These are phyloP conservation scores for Thamnaconus septentrionalis DNA, from an alignment of 2,113 vertebrate species.

Conservation along the genomic window DNA sequence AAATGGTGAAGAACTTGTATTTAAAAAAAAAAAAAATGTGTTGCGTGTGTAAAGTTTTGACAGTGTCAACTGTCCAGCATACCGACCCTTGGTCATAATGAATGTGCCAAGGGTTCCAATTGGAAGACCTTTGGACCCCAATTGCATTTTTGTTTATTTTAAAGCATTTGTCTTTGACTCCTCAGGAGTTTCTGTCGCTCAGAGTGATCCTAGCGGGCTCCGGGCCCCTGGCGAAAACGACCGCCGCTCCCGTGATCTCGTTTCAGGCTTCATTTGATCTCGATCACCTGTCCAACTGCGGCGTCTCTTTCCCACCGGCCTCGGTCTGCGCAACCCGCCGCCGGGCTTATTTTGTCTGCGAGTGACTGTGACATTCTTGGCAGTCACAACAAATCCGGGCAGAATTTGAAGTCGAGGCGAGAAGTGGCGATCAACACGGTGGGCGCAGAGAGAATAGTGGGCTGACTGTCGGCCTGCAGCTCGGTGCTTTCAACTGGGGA, in stretches of 20 bases:
- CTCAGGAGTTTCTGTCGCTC: no score
- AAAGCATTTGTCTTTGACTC: no score
- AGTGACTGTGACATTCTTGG: constrained; percentile 50
- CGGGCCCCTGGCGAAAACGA: constrained; percentile 8
- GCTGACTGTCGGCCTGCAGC: not conserved
- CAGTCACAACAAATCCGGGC: constrained; percentile 36
- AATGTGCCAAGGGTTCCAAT: no score
- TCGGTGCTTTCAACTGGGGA: not conserved
- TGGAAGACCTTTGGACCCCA: no score
- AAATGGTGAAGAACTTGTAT: no score
- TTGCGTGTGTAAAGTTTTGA: no score
- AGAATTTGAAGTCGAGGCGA: constrained; percentile 49
- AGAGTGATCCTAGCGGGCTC: constrained; percentile 23
- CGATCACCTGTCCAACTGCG: not conserved
- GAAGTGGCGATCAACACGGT: constrained; percentile 16
- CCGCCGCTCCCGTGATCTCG: not conserved
- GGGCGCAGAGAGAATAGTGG: not conserved
- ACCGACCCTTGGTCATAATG: no score
- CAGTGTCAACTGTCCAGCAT: no score
- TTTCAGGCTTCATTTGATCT: constrained; percentile 5
- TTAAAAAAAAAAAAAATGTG: no score
- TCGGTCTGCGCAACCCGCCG: constrained; percentile 1
- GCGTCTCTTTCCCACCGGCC: not conserved
- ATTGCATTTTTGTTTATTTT: no score
- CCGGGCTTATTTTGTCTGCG: constrained; percentile 39